These are phyloP conservation scores for Caenorhabditis angaria DNA, from an alignment of 2,888 invertebrate genomes.

Conservation along the genomic window DNA sequence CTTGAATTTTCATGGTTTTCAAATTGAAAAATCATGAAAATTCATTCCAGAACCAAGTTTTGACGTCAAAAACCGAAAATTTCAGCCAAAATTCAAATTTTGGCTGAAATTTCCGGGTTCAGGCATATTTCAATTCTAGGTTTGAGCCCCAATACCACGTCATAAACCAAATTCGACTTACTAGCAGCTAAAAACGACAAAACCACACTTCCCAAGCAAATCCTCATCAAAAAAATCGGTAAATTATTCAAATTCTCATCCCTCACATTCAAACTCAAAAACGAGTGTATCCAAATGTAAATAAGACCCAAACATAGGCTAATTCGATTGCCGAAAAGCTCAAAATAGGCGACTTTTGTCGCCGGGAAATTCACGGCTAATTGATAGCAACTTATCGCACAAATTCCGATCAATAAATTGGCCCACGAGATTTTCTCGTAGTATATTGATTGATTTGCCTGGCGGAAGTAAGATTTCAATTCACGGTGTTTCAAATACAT, in stretches of 20 bases:
- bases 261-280: conserved; percentile 21
- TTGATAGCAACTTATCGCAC: conserved; percentile 28
- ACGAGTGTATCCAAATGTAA: conserved; percentile 34
- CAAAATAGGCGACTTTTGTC: conserved; percentile 36
- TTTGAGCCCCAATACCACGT: no score
- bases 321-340: conserved; percentile 18
- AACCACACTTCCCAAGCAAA: conserved; percentile 20
- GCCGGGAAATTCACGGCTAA: conserved; percentile 38
- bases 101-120: no score
- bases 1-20: no score
- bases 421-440: conserved; percentile 11
- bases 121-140: no score
- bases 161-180: conserved; percentile 7
- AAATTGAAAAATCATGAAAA: no score
- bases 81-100: no score
- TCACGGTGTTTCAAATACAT: conserved; percentile 41
- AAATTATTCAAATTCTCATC: conserved; percentile 23
- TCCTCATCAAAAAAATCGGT: conserved; percentile 23
- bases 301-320: conserved; percentile 22
- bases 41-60: no score
- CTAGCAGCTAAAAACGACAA: conserved; percentile 29
- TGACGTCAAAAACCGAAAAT: no score
- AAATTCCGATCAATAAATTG: conserved; percentile 23
- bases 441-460: conserved; percentile 2
- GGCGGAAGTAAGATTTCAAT: conserved; percentile 31